Evolutionary conservation across 2,888 invertebrate species (phyloP).

Genomic region (Molorchus minor): DNA sequence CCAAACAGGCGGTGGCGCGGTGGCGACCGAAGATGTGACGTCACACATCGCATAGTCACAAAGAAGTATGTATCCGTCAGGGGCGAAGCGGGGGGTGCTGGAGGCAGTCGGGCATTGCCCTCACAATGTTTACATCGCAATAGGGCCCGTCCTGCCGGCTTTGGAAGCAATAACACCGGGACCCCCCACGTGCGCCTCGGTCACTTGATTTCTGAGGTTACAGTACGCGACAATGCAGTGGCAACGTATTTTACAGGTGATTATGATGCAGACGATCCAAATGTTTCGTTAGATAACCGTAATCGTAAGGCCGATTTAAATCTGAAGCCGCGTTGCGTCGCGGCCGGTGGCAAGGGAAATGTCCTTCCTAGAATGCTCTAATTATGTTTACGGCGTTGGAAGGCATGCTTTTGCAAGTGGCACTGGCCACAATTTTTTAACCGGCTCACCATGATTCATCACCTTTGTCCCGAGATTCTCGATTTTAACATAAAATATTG

Average conservation of each 20-base stretch:
- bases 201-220: conserved; percentile 25
- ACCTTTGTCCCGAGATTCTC: too few species aligned
- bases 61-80: conserved; percentile 39
- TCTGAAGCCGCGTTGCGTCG: too few species aligned
- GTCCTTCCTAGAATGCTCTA: too few species aligned
- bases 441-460: too few species aligned
- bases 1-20: conserved; percentile 2
- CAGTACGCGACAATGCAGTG: conserved; percentile 18
- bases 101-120: conserved; percentile 54
- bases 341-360: too few species aligned
- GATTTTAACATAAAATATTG: too few species aligned
- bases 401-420: too few species aligned
- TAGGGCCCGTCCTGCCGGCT: conserved; percentile 49
- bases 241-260: conserved; percentile 18
- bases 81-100: conserved; percentile 36
- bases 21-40: conserved; percentile 22
- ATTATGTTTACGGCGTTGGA: too few species aligned
- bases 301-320: too few species aligned
- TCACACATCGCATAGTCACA: conserved; percentile 19
- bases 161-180: conserved; percentile 21
- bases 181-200: conserved; percentile 26
- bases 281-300: too few species aligned
- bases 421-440: too few species aligned
- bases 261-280: conserved; percentile 4
- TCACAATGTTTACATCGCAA: conserved; percentile 61